A percentile compares a stretch with the other conserved stretches of the same genome.
Conservation (phyloP, 1,140 invertebrate genomes). For the Heliothis virescens region DNA sequence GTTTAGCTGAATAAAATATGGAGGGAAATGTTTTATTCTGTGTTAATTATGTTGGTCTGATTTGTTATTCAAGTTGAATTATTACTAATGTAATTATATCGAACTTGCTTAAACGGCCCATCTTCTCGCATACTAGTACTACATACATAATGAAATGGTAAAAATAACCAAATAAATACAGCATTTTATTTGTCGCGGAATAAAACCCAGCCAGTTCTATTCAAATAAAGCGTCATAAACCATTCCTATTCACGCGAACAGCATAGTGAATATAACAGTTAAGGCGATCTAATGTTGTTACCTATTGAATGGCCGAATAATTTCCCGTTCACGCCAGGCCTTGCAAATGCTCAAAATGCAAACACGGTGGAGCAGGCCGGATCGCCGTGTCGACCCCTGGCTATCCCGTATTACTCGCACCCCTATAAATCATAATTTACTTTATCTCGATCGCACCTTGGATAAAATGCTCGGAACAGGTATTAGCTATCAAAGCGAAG, state of each 20-base stretch:
- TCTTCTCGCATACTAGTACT: too few species aligned
- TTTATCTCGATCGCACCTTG: constrained; percentile 38
- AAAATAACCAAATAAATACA: too few species aligned
- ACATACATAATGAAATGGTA: too few species aligned
- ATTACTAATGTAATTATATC: too few species aligned
- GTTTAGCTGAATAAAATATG: not conserved
- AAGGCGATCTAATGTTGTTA: not conserved
- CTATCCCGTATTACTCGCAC: constrained; percentile 18
- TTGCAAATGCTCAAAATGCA: constrained; percentile 25
- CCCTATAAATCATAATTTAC: constrained; percentile 45
- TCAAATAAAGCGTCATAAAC: not conserved
- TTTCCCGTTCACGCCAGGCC: not conserved
- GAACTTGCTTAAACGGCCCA: too few species aligned
- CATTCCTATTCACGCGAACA: not conserved
- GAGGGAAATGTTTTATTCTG: not conserved
- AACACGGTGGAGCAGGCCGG: constrained; percentile 9
- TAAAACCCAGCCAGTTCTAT: too few species aligned
- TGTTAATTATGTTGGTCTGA: not conserved
- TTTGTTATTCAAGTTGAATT: too few species aligned
- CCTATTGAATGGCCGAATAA: constrained; percentile 10
- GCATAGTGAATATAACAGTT: not conserved
- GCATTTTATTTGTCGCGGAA: too few species aligned
- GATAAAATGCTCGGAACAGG: constrained; percentile 43
- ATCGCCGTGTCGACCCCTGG: not conserved
- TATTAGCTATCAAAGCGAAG: constrained; percentile 39